A percentile compares a stretch with the other conserved stretches of the same genome.
phyloP scores from a whole-genome alignment of 2,888 invertebrate genomes.

The Watsonalla cultraria region DNA sequence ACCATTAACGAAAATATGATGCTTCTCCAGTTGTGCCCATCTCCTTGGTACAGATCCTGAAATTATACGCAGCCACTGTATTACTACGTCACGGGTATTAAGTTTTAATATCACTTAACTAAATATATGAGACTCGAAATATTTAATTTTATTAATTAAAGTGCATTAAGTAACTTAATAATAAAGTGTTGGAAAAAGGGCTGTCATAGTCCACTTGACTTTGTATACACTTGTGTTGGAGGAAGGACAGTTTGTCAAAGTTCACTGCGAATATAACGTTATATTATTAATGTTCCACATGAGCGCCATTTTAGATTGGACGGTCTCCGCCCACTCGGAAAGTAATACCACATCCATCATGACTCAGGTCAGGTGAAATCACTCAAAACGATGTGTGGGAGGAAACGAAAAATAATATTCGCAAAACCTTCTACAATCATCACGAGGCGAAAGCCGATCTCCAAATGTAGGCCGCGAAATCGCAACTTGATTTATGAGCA shows the following conservation, averaged over 20 bases:
- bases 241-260: too few species aligned
- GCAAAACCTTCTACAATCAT: conserved; percentile 9
- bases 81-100: too few species aligned
- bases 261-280: too few species aligned
- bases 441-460: conserved; percentile 9
- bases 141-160: too few species aligned
- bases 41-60: conserved; percentile 88
- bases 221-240: too few species aligned
- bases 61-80: conserved; percentile 25
- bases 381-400: background rate
- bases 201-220: too few species aligned
- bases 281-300: too few species aligned
- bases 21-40: conserved; percentile 94
- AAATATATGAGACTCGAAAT: too few species aligned
- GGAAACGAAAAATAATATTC: conserved; percentile 13
- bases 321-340: background rate
- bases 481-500: conserved; percentile 35
- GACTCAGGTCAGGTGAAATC: background rate
- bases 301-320: background rate
- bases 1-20: conserved; percentile 92
- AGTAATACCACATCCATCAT: background rate
- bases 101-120: too few species aligned
- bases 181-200: too few species aligned
- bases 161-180: too few species aligned
- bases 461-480: conserved; percentile 28